Evolutionary conservation across 2,888 invertebrate genomes (phyloP).

Genomic region (Apamea sordens): DNA sequence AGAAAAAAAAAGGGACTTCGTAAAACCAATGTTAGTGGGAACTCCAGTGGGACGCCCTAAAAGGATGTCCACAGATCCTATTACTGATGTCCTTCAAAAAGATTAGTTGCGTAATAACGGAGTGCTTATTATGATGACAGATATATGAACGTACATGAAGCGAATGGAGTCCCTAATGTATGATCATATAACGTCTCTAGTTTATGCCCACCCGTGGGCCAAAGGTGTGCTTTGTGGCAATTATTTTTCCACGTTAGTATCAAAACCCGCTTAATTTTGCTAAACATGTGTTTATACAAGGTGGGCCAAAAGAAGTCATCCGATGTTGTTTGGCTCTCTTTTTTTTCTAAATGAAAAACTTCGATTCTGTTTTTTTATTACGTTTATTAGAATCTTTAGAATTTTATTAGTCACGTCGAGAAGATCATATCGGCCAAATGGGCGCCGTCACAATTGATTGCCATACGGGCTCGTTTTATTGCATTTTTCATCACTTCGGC

Average conservation of each 20-base stretch:
- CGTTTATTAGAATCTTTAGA: too few species aligned
- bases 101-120: neutral
- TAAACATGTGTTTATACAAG: neutral
- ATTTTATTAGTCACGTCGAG: too few species aligned
- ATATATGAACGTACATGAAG: neutral
- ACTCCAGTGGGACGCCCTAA: neutral
- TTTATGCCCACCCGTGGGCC: too few species aligned
- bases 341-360: too few species aligned
- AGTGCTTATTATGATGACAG: neutral
- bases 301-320: too few species aligned
- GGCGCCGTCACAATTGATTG: too few species aligned
- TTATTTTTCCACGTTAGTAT: too few species aligned
- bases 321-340: too few species aligned
- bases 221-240: neutral
- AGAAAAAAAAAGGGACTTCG: neutral
- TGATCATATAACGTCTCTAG: neutral
- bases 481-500: too few species aligned
- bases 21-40: neutral
- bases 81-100: conserved; percentile 3
- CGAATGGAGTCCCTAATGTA: neutral
- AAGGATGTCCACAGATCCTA: neutral
- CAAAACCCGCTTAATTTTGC: neutral
- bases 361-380: too few species aligned
- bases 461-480: too few species aligned
- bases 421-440: too few species aligned